These are phyloP conservation scores for Rhegmatorhina hoffmannsi DNA, from an alignment of 2,113 vertebrate species.

Conservation along the genomic window DNA sequence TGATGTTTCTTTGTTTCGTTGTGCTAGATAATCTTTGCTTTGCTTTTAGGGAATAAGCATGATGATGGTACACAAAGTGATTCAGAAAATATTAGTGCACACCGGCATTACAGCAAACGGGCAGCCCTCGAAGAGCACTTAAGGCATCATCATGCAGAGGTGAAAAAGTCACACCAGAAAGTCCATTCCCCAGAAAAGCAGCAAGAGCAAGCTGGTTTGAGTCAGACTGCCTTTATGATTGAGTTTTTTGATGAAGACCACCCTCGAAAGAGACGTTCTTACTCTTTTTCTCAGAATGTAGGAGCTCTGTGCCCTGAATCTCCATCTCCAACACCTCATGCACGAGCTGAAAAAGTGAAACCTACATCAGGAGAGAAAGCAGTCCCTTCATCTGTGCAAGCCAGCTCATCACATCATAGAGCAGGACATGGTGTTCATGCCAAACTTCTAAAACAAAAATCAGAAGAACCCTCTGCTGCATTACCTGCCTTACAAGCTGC, in stretches of 20 bases:
- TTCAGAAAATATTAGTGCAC: slow-evolving; percentile 89
- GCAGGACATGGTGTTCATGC: slow-evolving; percentile 77
- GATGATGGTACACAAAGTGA: slow-evolving; percentile 98
- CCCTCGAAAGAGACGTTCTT: slow-evolving; percentile 90
- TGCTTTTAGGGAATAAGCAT: slow-evolving; percentile 90
- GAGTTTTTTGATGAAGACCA: slow-evolving; percentile 93
- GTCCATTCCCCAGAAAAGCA: slow-evolving; percentile 73
- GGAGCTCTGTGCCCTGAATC: slow-evolving; percentile 80
- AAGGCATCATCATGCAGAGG: slow-evolving; percentile 79
- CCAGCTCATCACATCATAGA: slow-evolving; percentile 73
- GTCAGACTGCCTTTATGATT: slow-evolving; percentile 91
- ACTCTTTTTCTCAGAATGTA: slow-evolving; percentile 91
- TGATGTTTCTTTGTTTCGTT: not conserved
- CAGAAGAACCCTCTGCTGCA: slow-evolving; percentile 84
- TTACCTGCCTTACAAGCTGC: slow-evolving; percentile 77
- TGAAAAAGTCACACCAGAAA: slow-evolving; percentile 74
- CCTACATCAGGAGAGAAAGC: slow-evolving; percentile 76
- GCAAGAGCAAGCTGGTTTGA: slow-evolving; percentile 70
- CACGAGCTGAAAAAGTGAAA: slow-evolving; percentile 80
- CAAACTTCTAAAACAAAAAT: slow-evolving; percentile 91
- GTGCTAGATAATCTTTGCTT: slow-evolving; percentile 13
- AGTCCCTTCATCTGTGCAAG: slow-evolving; percentile 78
- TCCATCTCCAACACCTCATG: slow-evolving; percentile 81
- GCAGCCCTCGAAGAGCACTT: slow-evolving; percentile 88
- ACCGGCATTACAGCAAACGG: slow-evolving; percentile 85